Base-by-base conservation (phyloP, 2,888 invertebrate genomes). In the Sphaerophoria rueppellii region DNA sequence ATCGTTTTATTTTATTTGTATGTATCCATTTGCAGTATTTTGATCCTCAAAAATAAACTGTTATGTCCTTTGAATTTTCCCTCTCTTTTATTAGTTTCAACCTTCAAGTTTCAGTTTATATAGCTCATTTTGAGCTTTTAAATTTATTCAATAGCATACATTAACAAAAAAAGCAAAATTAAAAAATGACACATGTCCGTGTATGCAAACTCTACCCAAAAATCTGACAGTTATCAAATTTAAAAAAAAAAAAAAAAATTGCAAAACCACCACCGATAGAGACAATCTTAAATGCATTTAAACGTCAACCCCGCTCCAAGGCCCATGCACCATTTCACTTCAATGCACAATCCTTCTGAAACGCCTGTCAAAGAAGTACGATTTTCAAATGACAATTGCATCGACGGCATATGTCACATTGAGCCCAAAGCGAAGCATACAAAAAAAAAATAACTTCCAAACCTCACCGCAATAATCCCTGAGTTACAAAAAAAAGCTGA, bases 321-420 rank as follows among this genome's bases (percentile, higher is more conserved):
- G 4, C 24, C 11, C 16, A 12, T 12, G 11, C 46, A 35, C 46
- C n/a, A 9, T 16, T 12, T 58, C 9, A 7, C 0, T 16, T 0
- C 37, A 37, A 14, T 57, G 14, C 14, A 37, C 65, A 50, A 43
- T 37, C n/a, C 67, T 54, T 67, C 40, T 40, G 67, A 69, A 71
- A 71, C 50, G 71, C 81, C 73, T 80, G 80, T 83, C 80, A 83
- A 52, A 74, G 63, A 72, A 63, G 85, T 81, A 81, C 81, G 70
- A 81, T 85, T 85, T 24, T 85, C 72, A 81, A 80, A 81, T 85
- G 85, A 85, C 85, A 85, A 85, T 85, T 85, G 85, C 85, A 85
- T 85, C 81, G 81, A 81, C 81, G 85, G 81, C 69, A 73, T 43
- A 60, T 81, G 81, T 85, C 85, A 85, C 5, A 81, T 67, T 65